A percentile compares a stretch with the other conserved stretches of the same genome.
Conservation (phyloP, 2,797 vertebrate species). For the Champsocephalus esox region DNA sequence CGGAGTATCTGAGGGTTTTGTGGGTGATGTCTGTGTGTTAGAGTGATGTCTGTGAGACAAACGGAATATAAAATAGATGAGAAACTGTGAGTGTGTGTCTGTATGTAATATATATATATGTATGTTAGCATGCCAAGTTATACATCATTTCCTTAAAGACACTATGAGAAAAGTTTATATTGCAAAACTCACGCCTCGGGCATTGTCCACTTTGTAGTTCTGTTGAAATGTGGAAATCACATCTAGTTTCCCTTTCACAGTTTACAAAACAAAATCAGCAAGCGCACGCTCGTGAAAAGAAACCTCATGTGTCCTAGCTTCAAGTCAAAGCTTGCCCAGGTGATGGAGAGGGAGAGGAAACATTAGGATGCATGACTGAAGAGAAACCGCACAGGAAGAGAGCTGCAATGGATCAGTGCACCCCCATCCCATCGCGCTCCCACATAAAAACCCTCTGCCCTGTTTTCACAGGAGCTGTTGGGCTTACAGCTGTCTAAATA, state of each 20-base stretch:
- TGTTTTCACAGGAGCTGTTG: constrained; percentile 64
- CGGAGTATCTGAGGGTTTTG: constrained; percentile 37
- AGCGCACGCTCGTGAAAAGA: constrained; percentile 30
- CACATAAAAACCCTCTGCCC: constrained; percentile 45
- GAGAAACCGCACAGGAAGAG: constrained; percentile 63
- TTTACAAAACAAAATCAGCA: constrained; percentile 55
- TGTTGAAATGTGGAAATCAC: constrained; percentile 45
- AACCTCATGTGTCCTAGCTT: constrained; percentile 39
- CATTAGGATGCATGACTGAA: constrained; percentile 46
- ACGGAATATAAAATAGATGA: constrained; percentile 20
- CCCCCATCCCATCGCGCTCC: constrained; percentile 50
- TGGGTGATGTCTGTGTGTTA: constrained; percentile 16
- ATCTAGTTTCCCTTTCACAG: constrained; percentile 46
- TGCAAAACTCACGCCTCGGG: constrained; percentile 41
- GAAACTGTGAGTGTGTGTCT: neutral
- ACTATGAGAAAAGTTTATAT: constrained; percentile 44
- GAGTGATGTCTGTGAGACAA: constrained; percentile 12
- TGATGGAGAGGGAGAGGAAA: constrained; percentile 62
- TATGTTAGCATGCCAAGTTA: constrained; percentile 48
- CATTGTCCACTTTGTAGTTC: constrained; percentile 24
- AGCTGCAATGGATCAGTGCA: constrained; percentile 59
- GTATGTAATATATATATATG: neutral
- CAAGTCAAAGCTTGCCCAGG: constrained; percentile 52
- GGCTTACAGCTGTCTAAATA: constrained; percentile 77
- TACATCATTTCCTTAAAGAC: constrained; percentile 45